A percentile compares a stretch with the other conserved stretches of the same genome.
These are phyloP conservation scores for Paramormyrops hopkinsi DNA, from an alignment of 2,797 vertebrate genomes.

Conservation along the genomic window DNA sequence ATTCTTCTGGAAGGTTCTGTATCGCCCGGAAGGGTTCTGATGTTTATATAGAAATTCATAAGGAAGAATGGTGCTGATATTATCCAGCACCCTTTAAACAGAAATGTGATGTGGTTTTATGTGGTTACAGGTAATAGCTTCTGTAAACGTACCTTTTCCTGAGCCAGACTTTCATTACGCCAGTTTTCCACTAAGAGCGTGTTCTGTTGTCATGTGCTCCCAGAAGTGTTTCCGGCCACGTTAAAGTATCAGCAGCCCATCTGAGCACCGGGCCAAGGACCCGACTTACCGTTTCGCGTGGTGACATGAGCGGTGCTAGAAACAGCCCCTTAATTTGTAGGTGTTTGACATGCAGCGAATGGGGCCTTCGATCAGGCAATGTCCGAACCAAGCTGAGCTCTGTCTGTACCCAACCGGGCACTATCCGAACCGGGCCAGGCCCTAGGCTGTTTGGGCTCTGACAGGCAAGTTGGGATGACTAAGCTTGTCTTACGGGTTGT, in stretches of 20 bases:
- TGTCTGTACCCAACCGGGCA: neutral
- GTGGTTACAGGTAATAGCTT: neutral
- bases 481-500: neutral
- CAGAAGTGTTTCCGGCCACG: neutral
- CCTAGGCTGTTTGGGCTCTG: neutral
- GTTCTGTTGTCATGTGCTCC: neutral
- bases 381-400: neutral
- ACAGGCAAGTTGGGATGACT: neutral
- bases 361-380: neutral
- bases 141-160: neutral
- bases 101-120: neutral
- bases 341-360: neutral
- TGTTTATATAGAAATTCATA: neutral
- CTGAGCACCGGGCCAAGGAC: neutral
- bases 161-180: neutral
- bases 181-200: neutral
- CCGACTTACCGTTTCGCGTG: neutral
- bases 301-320: neutral
- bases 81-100: neutral
- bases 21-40: neutral
- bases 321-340: neutral
- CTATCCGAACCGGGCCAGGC: neutral
- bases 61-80: neutral
- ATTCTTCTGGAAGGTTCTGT: neutral
- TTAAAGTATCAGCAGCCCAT: neutral